These are phyloP conservation scores for Anastrepha ludens DNA, from an alignment of 1,140 invertebrate species.

Conservation along the genomic window DNA sequence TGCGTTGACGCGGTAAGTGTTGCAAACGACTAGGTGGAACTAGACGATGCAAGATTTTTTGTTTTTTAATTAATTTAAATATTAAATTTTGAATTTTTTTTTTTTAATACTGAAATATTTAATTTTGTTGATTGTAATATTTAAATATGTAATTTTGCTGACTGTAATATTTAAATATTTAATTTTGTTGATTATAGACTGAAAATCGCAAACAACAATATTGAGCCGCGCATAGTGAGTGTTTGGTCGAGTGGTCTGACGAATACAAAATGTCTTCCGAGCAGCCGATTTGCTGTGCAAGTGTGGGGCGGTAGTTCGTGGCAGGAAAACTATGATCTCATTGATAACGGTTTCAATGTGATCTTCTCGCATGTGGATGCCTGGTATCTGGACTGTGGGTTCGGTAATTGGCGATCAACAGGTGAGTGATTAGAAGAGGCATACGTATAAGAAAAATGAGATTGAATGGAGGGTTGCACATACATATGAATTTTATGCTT, in stretches of 20 bases:
- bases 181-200: slow-evolving; percentile 68
- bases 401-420: slow-evolving; percentile 84
- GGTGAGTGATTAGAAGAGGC: slow-evolving; percentile 62
- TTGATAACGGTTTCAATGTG: slow-evolving; percentile 84
- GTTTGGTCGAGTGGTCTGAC: slow-evolving; percentile 88
- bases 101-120: background rate
- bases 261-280: slow-evolving; percentile 82
- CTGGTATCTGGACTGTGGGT: slow-evolving; percentile 90
- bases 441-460: background rate
- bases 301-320: slow-evolving; percentile 87
- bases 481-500: background rate
- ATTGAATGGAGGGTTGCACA: background rate
- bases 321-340: slow-evolving; percentile 83
- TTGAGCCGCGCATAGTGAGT: slow-evolving; percentile 79
- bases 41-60: too few species aligned
- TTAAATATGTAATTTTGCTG: background rate
- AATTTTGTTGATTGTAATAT: background rate
- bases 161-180: background rate
- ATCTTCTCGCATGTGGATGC: slow-evolving; percentile 89
- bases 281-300: slow-evolving; percentile 79
- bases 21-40: background rate
- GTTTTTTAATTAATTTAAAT: background rate
- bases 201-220: slow-evolving; percentile 80
- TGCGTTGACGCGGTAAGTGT: slow-evolving; percentile 75
- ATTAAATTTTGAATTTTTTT: background rate